Conservation (phyloP, 2,113 vertebrate species). For the Mustelus asterias region DNA sequence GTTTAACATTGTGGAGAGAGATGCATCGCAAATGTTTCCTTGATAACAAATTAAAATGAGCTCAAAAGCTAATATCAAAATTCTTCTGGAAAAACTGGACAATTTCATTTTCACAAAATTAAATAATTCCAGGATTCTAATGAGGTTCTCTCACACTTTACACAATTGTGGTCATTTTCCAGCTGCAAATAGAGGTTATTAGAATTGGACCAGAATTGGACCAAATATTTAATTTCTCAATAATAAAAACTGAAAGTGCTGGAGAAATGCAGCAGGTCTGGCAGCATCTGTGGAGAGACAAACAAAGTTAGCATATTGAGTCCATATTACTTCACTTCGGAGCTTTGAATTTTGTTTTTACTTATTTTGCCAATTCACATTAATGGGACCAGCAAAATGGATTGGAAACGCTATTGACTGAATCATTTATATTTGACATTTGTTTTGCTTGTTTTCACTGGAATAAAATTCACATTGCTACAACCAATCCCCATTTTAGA, state of each 20-base stretch:
- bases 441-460: neutral
- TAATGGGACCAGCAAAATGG: neutral
- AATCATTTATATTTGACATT: neutral
- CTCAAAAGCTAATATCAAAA: neutral
- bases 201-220: neutral
- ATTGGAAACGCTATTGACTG: neutral
- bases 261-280: no score
- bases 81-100: neutral
- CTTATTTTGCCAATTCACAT: neutral
- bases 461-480: neutral
- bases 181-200: neutral
- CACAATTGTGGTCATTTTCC: neutral
- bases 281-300: no score
- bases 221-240: neutral
- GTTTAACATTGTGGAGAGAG: neutral
- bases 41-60: neutral
- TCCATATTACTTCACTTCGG: no score
- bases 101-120: neutral
- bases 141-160: neutral
- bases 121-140: neutral
- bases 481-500: neutral
- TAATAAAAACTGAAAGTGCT: no score
- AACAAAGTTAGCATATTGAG: no score
- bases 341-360: no score
- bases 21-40: neutral